Evolutionary conservation across 1,140 invertebrate species (phyloP).

Genomic region (Steinernema feltiae): DNA sequence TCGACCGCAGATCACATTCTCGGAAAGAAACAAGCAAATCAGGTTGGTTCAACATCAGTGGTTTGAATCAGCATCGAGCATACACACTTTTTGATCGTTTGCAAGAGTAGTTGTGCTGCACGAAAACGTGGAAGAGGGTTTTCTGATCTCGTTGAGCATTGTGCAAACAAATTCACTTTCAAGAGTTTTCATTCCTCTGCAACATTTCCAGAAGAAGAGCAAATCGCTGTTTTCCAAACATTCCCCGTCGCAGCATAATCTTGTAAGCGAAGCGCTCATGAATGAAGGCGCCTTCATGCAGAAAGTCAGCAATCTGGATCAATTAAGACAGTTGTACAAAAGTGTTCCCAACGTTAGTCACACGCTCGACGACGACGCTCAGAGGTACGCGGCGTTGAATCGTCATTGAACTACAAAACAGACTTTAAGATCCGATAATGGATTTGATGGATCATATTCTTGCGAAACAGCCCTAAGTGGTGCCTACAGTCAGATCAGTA

Average conservation of each 20-base stretch:
- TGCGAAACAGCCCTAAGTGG: not conserved
- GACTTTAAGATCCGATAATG: not conserved
- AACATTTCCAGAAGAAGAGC: not conserved
- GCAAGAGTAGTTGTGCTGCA: too few species aligned
- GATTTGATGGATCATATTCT: not conserved
- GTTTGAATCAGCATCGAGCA: too few species aligned
- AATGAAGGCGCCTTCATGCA: not conserved
- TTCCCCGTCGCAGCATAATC: not conserved
- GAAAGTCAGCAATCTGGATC: not conserved
- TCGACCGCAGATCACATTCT: not conserved
- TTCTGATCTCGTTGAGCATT: too few species aligned
- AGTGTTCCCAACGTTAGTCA: constrained; percentile 3
- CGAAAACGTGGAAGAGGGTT: too few species aligned
- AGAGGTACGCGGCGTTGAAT: not conserved
- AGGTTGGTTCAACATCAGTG: constrained; percentile 1
- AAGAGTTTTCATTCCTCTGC: too few species aligned
- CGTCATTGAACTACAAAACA: not conserved
- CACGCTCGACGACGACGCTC: not conserved
- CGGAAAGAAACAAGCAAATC: not conserved
- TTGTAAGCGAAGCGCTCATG: not conserved
- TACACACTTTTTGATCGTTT: too few species aligned
- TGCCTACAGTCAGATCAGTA: not conserved
- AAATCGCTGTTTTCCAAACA: not conserved
- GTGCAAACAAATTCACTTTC: too few species aligned
- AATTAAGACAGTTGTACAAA: not conserved